Evolutionary conservation across 2,113 vertebrate species (phyloP), one percentile per base, ranked within the genome.

Genomic region (Microcebus jonahi): DNA sequence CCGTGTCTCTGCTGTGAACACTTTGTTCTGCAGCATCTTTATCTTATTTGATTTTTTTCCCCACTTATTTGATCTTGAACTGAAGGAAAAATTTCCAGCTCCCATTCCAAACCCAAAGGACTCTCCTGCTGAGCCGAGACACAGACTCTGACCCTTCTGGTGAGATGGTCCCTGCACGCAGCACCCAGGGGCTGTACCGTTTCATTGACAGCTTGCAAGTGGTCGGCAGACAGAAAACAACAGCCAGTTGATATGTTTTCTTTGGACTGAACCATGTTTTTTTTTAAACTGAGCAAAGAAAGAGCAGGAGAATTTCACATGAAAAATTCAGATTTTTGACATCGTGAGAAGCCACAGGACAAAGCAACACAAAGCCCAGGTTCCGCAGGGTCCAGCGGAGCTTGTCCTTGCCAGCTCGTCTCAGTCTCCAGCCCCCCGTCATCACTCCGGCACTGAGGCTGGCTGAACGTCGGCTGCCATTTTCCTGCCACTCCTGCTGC

Each of bases 251-350:
- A 13, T 31, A 29, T n/a, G 42, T 39, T 75, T 53, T 42, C 2
- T 50, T 42, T 55, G 20, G 53, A 63, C 20, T 14, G 17, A 84
- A 79, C 23, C 34, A n/a, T 25, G 59, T 39, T 67, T 57, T 14
- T 7, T 73, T 53, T 50, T 50, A 0, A 55, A 61, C 45, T 21
- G 34, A 80, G 50, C 20, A 31, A 14, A 39, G 34, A 59, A 53
- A 94, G 57, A 36, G 39, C 90, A 53, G 53, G 31, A 42, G 29
- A 59, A 45, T 34, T 53, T 65, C 27, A 85, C 20, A 27, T 87
- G 48, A 87, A 75, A 70, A 79, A 70, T 95, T 55, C 34, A 61
- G 63, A 42, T 61, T 70, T 85, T 53, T 79, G 53, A 79, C 71
- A 53, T 61, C 3, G 8, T 42, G 18, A 31, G 25, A 71, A 71